Base-by-base conservation (phyloP, 1,140 invertebrate species). In the Tetranychus urticae region DNA sequence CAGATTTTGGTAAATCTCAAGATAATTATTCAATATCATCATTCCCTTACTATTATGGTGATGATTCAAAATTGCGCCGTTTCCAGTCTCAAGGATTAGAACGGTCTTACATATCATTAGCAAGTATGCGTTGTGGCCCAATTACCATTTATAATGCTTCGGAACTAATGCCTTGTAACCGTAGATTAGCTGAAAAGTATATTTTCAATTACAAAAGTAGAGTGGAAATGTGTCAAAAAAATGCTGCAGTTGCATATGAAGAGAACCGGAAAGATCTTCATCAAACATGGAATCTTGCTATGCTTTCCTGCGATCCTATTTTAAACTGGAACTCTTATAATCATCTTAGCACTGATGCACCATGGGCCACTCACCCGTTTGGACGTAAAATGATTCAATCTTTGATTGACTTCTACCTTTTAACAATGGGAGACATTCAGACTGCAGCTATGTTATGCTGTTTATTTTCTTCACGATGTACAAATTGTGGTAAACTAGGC, bases 391-490 rank as follows among this genome's bases (percentile, higher is more conserved):
- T 93, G 62, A 78, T 93, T 60, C 82, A 89, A 69, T 83, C 84
- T 5, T 73, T 93, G 83, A 71, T 79, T 37, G 67, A 75, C 14
- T 74, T 77, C 64, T 79, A 77, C 67, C 69, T 70, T 31, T 67
- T 68, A 64, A 77, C 83, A 56, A 80, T 56, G 45, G 47, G 81
- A 3, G 90, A 97, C 72, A 77, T 93, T 48, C 90, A 97, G 75
- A 94, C 87, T 69, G 84, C 88, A 13, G 88, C 88, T 0, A 90
- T 94, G 82, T 69, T 94, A 37, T 83, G 83, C 60, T 93, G 89
- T 72, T 79, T 84, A 1, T 90, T 65, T 35, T 56, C 59, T 45
- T 23, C 14, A n/a, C 42, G 37, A 4, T 58, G 57, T 35, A 10
- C 7, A n/a, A 45, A 33, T 45, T 58, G 57, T 23, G 42, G 42